Base-by-base conservation (phyloP, 1,140 invertebrate genomes). In the Drosophila varians region DNA sequence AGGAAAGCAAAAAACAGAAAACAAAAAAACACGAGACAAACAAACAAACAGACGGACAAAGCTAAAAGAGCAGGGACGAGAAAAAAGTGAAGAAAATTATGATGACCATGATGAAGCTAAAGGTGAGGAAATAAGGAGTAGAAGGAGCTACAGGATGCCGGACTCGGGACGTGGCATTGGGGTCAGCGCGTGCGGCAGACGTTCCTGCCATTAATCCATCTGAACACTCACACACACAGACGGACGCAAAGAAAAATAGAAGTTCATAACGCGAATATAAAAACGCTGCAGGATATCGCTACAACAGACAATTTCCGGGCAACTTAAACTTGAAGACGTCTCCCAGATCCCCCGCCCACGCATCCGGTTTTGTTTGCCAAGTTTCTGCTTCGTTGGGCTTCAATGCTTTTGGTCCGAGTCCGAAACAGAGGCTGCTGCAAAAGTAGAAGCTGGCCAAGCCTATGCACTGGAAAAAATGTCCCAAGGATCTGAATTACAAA, bases 241-340 rank as follows among this genome's bases (percentile, higher is more conserved):
- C 21, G 49, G 4, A 55, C 55, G 8, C 16, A 62, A 12, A 54
- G 52, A 45, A 28, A 45, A 31, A 47, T 45, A 38, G 54, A 61
- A 80, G 75, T 88, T 89, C 84, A 89, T 89, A 89, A 89, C 76
- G 86, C 79, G 74, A 77, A 77, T 89, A 80, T 89, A 89, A 89
- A 73, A 88, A 89, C 75, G 76, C 84, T 89, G 86, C 79, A 89
- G 86, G 86, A 84, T 89, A 89, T 89, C 84, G 84, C 86, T 70
- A 89, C 84, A 89, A 89, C 86, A 84, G 84, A 89, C 86, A 89
- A 89, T 89, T 89, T 89, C 86, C 86, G 86, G 76, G 56, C 77
- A 84, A 89, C 84, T 89, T 84, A 72, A 79, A 89, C 70, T 80
- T 74, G 64, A 89, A 89, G 84, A 70, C 70, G 55, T 70, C 49